Conservation (phyloP, 2,888 invertebrate genomes). For the Peribatodes rhomboidaria region DNA sequence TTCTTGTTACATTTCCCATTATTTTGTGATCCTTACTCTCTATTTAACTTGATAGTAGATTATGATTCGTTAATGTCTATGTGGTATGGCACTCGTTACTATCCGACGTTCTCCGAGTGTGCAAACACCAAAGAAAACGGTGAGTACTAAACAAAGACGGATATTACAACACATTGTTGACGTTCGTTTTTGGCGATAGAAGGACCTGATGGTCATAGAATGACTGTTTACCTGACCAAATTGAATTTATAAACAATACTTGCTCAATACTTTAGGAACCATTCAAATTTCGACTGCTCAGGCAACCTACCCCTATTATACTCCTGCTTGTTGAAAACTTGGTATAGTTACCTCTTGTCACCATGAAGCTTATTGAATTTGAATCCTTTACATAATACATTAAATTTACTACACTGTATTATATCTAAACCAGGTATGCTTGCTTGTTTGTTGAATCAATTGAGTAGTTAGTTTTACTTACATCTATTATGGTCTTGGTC, state of each 20-base stretch:
- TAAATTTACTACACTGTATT: neutral
- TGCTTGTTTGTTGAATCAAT: neutral
- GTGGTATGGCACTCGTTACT: constrained; percentile 85
- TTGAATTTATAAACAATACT: neutral
- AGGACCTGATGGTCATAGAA: constrained; percentile 37
- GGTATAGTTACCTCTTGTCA: neutral
- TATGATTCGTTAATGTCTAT: constrained; percentile 79
- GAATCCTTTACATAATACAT: neutral
- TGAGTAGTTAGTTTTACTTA: neutral
- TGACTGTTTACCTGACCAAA: constrained; percentile 2
- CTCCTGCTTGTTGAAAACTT: neutral
- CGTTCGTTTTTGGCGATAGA: constrained; percentile 45
- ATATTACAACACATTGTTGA: constrained; percentile 47
- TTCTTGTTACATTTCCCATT: constrained; percentile 69
- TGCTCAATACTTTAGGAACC: neutral
- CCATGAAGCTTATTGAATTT: too few relatives aligned
- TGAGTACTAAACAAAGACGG: constrained; percentile 62
- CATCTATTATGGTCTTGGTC: neutral
- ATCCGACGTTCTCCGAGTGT: constrained; percentile 85
- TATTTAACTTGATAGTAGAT: constrained; percentile 74
- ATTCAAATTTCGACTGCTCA: neutral
- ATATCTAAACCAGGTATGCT: neutral
- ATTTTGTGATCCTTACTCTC: constrained; percentile 80
- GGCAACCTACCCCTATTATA: neutral
- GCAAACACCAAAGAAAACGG: constrained; percentile 83